A percentile compares a stretch with the other conserved stretches of the same genome.
Conservation (phyloP, 2,797 vertebrate genomes). For the Clarias laeviceps region DNA sequence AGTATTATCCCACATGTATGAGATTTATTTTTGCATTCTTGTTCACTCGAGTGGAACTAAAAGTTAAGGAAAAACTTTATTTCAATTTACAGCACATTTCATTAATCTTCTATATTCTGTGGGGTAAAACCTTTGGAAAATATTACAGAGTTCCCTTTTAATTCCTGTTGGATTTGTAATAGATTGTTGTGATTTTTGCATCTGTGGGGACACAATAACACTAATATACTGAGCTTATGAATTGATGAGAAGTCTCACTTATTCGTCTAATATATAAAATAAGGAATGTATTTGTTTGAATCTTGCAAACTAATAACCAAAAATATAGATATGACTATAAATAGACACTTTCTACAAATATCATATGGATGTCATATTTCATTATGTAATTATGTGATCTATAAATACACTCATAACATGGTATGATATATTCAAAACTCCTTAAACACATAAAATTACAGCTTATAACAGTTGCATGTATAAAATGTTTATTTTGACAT, state of each 20-base stretch:
- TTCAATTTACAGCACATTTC: not conserved
- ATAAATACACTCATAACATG: not conserved
- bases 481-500: too few relatives aligned
- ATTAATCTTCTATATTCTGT: not conserved
- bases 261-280: not conserved
- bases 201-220: not conserved
- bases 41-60: not conserved
- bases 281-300: not conserved
- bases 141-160: not conserved
- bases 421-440: not conserved
- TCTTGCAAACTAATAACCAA: not conserved
- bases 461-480: not conserved
- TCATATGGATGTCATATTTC: too few relatives aligned
- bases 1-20: not conserved
- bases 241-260: not conserved
- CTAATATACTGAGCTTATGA: not conserved
- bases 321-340: not conserved
- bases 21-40: not conserved
- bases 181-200: not conserved
- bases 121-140: not conserved
- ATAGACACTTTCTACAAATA: not conserved
- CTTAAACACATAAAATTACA: not conserved
- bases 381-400: not conserved
- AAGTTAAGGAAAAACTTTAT: not conserved
- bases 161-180: slow-evolving; percentile 11